Conservation (phyloP, 2,888 invertebrate genomes). For the Abrostola triplasia region DNA sequence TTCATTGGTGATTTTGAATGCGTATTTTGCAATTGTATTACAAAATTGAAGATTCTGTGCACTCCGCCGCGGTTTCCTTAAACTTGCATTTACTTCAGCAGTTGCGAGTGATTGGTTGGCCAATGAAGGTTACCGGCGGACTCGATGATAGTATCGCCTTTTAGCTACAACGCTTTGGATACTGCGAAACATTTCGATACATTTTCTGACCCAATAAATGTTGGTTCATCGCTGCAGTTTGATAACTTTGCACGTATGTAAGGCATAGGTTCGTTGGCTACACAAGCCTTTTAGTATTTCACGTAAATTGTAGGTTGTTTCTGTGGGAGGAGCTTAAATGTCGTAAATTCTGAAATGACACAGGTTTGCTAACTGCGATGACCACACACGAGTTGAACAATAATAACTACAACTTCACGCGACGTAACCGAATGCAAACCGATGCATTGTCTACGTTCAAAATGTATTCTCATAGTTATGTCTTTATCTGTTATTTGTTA, state of each 20-base stretch:
- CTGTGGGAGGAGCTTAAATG: constrained; percentile 28
- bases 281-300: background rate
- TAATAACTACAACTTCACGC: constrained; percentile 41
- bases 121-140: constrained; percentile 57
- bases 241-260: constrained; percentile 14
- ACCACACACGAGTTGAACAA: constrained; percentile 54
- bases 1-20: constrained; percentile 71
- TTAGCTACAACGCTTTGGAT: constrained; percentile 30
- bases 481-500: constrained; percentile 62
- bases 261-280: background rate
- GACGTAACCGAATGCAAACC: constrained; percentile 59
- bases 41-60: constrained; percentile 60
- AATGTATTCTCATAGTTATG: constrained; percentile 70
- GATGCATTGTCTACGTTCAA: constrained; percentile 65
- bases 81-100: constrained; percentile 57
- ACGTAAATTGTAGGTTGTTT: constrained; percentile 8
- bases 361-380: constrained; percentile 48
- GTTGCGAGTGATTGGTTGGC: constrained; percentile 56
- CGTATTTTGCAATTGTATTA: constrained; percentile 63
- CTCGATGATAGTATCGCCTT: constrained; percentile 54
- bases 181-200: constrained; percentile 33
- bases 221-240: constrained; percentile 32
- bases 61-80: constrained; percentile 52
- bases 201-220: constrained; percentile 32
- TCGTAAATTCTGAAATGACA: constrained; percentile 37